Evolutionary conservation across 2,797 vertebrate species (phyloP), one percentile per base, ranked within the genome.

Genomic region (Takifugu ocellatus): DNA sequence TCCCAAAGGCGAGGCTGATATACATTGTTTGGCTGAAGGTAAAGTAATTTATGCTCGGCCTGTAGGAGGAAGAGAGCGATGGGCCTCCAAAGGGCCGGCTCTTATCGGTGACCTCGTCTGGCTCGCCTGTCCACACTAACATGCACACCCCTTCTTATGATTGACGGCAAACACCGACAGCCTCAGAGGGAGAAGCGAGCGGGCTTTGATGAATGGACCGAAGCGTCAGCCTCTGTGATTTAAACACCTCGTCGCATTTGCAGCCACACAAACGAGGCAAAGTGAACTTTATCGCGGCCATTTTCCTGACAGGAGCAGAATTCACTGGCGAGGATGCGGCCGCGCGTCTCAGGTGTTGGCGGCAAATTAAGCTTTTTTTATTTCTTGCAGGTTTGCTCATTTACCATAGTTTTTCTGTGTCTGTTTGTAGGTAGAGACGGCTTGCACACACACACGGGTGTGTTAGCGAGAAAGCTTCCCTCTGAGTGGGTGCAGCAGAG

Each of bases 31-130:
- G 65, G 68, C 72, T 63, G 61, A 68, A 3, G 21, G 17, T 5
- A 75, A 56, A 75, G 77, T 87, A 82, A 88, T 87, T 86, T 82
- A 83, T 87, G 79, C 75, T 77, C 61, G 43, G 68, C 46, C 82
- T 73, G 82, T 69, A 70, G 79, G 79, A 83, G 68, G 74, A 62
- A 74, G 71, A 81, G 85, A 86, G 76, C 59, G 54, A 84, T 85
- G 80, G 75, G 78, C 74, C 75, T 85, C 81, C 29, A 24, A 72
- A 75, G 82, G 81, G 66, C 74, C 64, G 44, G 74, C 65, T 73
- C 70, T 83, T 78, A 85, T 84, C 77, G 11, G 68, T 84, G 80
- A 87, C 85, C 83, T 86, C 81, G 61, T 79, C 83, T 82, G 70
- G 62, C 25, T 50, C 56, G 54, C 72, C 72, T n/a, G 12, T 64